These are phyloP conservation scores for Erithacus rubecula DNA, from an alignment of 2,797 vertebrate species.

Conservation along the genomic window DNA sequence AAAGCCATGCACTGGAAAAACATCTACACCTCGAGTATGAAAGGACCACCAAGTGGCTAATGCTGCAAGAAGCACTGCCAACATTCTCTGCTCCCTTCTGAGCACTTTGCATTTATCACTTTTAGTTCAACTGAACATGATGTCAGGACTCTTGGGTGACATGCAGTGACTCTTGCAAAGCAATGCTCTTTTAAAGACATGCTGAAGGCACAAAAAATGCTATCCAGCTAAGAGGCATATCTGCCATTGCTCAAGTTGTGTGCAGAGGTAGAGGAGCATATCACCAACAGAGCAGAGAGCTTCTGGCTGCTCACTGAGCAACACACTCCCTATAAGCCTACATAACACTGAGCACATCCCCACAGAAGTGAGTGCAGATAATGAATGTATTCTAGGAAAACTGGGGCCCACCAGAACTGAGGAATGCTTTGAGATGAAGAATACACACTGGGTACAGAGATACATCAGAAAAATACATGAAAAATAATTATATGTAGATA, in stretches of 20 bases:
- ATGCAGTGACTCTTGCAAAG: not conserved
- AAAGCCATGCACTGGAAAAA: not conserved
- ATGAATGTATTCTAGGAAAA: not conserved
- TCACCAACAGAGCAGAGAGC: not conserved
- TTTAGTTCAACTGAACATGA: not conserved
- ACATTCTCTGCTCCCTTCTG: not conserved
- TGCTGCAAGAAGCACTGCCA: not conserved
- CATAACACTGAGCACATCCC: not conserved
- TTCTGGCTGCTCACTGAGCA: not conserved
- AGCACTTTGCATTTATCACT: not conserved
- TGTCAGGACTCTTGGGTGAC: accelerated
- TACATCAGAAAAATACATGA: not conserved
- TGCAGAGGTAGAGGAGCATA: not conserved
- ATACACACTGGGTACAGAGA: not conserved
- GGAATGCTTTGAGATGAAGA: not conserved
- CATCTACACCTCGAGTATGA: not conserved
- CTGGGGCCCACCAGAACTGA: not conserved
- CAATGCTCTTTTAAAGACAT: not conserved
- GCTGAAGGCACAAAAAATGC: not conserved
- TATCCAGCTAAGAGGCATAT: not conserved
- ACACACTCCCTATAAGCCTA: accelerated
- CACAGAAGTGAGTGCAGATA: not conserved
- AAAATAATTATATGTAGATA: not conserved
- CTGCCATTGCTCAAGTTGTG: not conserved
- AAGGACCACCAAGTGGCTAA: not conserved